phyloP scores from a whole-genome alignment of 2,888 invertebrate species.

The Adelphocoris suturalis region DNA sequence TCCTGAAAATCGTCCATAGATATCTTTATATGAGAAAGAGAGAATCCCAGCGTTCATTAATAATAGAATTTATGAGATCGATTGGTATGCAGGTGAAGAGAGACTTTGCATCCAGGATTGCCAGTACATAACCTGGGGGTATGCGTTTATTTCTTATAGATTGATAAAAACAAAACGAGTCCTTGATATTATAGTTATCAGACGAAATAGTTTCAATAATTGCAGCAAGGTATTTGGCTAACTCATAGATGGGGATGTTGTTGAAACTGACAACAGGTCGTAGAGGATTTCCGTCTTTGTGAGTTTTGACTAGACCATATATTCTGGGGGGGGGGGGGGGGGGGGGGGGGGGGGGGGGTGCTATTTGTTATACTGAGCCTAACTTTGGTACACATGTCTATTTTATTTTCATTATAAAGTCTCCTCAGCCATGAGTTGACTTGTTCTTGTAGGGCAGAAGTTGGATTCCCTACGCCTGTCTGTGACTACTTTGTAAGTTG shows the following conservation, averaged over 20 bases:
- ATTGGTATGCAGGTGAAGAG: background rate
- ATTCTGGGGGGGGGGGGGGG: too few species aligned
- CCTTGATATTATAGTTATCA: background rate
- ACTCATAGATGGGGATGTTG: background rate
- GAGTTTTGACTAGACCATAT: background rate
- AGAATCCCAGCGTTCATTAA: too few species aligned
- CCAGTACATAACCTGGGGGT: background rate
- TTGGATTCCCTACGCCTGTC: constrained; percentile 6
- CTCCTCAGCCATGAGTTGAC: background rate
- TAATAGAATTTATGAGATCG: background rate
- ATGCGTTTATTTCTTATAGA: background rate
- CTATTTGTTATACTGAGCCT: background rate
- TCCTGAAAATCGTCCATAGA: too few species aligned
- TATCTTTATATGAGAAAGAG: too few species aligned
- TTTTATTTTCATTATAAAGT: background rate
- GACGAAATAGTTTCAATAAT: background rate
- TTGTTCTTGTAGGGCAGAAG: background rate
- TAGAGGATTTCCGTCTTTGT: background rate
- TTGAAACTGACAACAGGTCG: background rate
- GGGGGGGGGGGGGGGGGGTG: too few species aligned
- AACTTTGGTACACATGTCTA: background rate
- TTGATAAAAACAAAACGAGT: background rate
- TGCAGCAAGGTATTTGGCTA: background rate
- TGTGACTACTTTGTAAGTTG: background rate
- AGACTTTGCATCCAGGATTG: background rate